A percentile compares a stretch with the other conserved stretches of the same genome.
Evolutionary conservation across 2,797 vertebrate species (phyloP).

Genomic region (Lycodopsis pacificus): DNA sequence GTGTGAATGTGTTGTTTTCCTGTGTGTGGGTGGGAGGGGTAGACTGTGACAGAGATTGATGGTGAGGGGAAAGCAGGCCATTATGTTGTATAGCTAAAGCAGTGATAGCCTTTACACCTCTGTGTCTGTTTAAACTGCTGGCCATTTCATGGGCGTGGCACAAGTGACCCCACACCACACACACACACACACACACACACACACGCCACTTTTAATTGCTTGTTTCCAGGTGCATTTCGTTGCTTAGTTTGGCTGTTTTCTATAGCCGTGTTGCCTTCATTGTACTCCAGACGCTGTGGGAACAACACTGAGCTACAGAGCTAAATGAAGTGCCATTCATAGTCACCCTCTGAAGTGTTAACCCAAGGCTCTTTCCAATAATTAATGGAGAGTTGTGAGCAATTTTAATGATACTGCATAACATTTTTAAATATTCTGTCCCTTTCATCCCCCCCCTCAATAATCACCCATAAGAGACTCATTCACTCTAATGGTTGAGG

Average conservation of each 20-base stretch:
- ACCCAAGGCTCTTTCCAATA: conserved; percentile 37
- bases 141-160: conserved; percentile 70
- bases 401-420: conserved; percentile 38
- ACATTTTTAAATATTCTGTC: conserved; percentile 22
- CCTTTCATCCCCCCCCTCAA: neutral
- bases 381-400: conserved; percentile 43
- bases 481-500: conserved; percentile 52
- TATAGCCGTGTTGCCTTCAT: conserved; percentile 21
- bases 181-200: conserved; percentile 22
- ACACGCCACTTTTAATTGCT: conserved; percentile 44
- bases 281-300: conserved; percentile 41
- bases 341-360: conserved; percentile 36
- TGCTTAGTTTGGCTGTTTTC: conserved; percentile 26
- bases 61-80: conserved; percentile 73
- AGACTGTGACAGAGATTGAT: conserved; percentile 80
- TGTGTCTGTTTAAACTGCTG: conserved; percentile 72
- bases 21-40: conserved; percentile 56
- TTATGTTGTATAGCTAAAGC: conserved; percentile 73
- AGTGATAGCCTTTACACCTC: conserved; percentile 78
- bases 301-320: conserved; percentile 28
- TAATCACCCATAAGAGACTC: neutral
- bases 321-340: conserved; percentile 58
- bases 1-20: conserved; percentile 46
- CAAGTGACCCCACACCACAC: conserved; percentile 47
- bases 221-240: conserved; percentile 18